phyloP scores from a whole-genome alignment of 1,140 invertebrate species.

The Drosophila littoralis region DNA sequence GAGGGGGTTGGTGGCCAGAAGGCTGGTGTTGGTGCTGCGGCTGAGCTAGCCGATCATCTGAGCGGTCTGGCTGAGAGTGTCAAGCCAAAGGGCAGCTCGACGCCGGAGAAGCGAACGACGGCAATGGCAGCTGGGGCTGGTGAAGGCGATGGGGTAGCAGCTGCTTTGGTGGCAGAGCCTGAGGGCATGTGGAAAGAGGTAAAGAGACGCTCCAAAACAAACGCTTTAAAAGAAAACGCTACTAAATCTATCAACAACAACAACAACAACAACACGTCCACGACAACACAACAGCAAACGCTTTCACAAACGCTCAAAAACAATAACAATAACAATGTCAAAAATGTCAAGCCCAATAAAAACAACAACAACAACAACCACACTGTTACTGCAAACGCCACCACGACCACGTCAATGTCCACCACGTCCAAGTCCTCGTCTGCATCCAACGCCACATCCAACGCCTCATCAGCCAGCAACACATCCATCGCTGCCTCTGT shows the following conservation, averaged over 20 bases:
- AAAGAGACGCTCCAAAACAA: conserved; percentile 86
- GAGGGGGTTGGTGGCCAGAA: conserved; percentile 84
- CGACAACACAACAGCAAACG: conserved; percentile 69
- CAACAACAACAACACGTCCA: conserved; percentile 58
- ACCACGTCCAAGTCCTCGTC: conserved; percentile 50
- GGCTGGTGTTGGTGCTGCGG: conserved; percentile 76
- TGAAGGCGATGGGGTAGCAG: conserved; percentile 48
- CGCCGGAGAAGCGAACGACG: conserved; percentile 60
- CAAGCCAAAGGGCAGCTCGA: conserved; percentile 71
- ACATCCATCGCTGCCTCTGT: conserved; percentile 44
- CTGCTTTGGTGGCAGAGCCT: conserved; percentile 77
- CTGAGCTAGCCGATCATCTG: conserved; percentile 76
- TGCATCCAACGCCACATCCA: conserved; percentile 61
- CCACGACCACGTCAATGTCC: conserved; percentile 47
- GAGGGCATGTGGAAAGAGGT: conserved; percentile 85
- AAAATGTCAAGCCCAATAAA: conserved; percentile 62
- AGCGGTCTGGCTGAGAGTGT: conserved; percentile 80
- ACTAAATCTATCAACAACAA: conserved; percentile 77
- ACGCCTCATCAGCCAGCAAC: conserved; percentile 60
- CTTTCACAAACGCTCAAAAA: conserved; percentile 79
- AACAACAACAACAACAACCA: conserved; percentile 52
- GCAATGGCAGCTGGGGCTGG: conserved; percentile 30
- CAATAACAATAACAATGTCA: conserved; percentile 63
- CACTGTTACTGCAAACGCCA: conserved; percentile 57
- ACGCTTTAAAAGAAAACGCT: conserved; percentile 84